Conservation (phyloP, 2,888 invertebrate genomes). For the Xanthia togata region DNA sequence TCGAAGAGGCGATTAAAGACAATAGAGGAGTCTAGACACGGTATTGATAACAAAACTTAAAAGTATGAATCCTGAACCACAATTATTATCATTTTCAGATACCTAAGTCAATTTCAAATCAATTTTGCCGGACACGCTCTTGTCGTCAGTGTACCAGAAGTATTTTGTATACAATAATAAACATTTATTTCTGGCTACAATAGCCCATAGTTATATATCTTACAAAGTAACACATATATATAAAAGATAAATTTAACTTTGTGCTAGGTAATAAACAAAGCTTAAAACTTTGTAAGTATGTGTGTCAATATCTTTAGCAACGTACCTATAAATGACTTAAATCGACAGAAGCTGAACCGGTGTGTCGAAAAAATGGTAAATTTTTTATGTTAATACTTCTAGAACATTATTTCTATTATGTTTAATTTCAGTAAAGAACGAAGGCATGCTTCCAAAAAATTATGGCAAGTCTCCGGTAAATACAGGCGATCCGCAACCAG, state of each 20-base stretch:
- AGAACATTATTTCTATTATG: background rate
- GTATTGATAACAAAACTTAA: background rate
- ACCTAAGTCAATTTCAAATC: background rate
- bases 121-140: background rate
- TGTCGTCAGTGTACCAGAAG: background rate
- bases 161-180: background rate
- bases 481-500: background rate
- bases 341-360: too few species aligned
- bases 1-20: background rate
- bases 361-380: background rate
- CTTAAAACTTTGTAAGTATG: background rate
- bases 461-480: background rate
- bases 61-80: background rate
- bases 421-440: constrained; percentile 17
- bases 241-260: background rate
- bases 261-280: background rate
- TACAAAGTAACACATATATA: background rate
- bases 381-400: background rate
- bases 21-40: background rate
- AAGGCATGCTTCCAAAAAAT: background rate
- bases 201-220: background rate
- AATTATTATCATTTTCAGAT: background rate
- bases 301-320: background rate
- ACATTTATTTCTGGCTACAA: background rate
- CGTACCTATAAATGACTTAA: background rate